Evolutionary conservation across 2,888 invertebrate species (phyloP).

Genomic region (Conops quadrifasciatus): DNA sequence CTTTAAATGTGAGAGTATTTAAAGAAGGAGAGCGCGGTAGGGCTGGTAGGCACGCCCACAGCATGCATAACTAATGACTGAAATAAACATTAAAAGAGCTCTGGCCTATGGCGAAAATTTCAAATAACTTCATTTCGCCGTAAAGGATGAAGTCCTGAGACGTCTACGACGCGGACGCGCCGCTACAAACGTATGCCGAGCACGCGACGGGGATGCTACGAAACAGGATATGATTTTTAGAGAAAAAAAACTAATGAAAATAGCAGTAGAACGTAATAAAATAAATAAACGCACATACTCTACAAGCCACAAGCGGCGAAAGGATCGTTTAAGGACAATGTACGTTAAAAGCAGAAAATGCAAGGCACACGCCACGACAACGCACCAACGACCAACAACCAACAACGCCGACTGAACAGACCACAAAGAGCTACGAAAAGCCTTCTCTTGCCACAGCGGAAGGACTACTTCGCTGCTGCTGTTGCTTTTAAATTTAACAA

Average conservation of each 20-base stretch:
- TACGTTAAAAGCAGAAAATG: neutral
- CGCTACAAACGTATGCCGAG: conserved; percentile 19
- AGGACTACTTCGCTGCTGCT: neutral
- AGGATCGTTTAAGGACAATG: conserved; percentile 4
- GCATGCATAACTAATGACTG: conserved; percentile 14
- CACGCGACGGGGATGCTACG: conserved; percentile 30
- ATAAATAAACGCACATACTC: too few relatives aligned
- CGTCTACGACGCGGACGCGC: neutral
- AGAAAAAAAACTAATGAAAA: neutral
- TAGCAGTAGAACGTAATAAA: neutral
- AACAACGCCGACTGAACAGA: neutral
- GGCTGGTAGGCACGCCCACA: neutral
- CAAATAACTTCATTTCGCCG: conserved; percentile 27
- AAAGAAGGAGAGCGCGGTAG: too few relatives aligned
- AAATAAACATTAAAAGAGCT: conserved; percentile 13
- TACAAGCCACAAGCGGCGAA: neutral
- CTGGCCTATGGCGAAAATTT: conserved; percentile 3
- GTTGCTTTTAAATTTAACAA: conserved; percentile 8
- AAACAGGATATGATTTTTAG: neutral
- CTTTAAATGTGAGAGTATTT: neutral
- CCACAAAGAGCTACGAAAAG: too few relatives aligned
- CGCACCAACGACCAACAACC: neutral
- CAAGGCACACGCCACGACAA: neutral
- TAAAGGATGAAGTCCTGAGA: neutral
- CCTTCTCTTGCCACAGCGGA: too few relatives aligned